phyloP scores from a whole-genome alignment of 64 coral and sea anemone genomes.

The Catalaphyllia jardinei region DNA sequence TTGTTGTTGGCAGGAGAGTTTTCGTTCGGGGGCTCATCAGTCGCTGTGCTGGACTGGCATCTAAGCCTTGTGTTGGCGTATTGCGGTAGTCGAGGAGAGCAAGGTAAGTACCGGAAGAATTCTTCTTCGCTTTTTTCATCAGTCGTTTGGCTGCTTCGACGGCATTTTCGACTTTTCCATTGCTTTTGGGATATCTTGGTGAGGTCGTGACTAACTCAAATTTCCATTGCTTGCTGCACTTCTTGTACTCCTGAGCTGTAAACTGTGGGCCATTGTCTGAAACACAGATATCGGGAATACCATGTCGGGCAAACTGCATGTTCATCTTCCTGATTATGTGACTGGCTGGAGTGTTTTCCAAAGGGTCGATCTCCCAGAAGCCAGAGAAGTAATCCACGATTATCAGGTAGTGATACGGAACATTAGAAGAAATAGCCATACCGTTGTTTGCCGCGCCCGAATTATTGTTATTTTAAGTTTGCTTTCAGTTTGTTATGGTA shows the following conservation, averaged over 20 bases:
- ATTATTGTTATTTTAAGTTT: too few species aligned
- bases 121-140: constrained; percentile 1
- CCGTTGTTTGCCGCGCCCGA: too few species aligned
- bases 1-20: not conserved
- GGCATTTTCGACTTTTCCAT: not conserved
- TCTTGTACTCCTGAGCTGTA: not conserved
- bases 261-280: constrained; percentile 19
- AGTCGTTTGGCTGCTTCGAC: not conserved
- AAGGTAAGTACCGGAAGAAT: too few species aligned
- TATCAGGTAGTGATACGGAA: too few species aligned
- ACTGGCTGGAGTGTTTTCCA: too few species aligned
- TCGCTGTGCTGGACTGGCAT: not conserved
- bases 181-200: not conserved
- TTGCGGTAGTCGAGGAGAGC: not conserved
- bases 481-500: too few species aligned
- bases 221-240: not conserved
- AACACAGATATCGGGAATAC: not conserved
- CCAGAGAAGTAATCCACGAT: too few species aligned
- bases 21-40: not conserved
- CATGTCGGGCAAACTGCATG: not conserved
- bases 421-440: too few species aligned
- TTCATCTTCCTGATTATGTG: not conserved
- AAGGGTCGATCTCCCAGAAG: too few species aligned
- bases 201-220: too few species aligned
- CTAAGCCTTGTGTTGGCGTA: not conserved